Percentiles rank a stretch among this genome's conserved stretches.
These are phyloP conservation scores for Smithornis capensis DNA, from an alignment of 2,113 vertebrate species.

Conservation along the genomic window DNA sequence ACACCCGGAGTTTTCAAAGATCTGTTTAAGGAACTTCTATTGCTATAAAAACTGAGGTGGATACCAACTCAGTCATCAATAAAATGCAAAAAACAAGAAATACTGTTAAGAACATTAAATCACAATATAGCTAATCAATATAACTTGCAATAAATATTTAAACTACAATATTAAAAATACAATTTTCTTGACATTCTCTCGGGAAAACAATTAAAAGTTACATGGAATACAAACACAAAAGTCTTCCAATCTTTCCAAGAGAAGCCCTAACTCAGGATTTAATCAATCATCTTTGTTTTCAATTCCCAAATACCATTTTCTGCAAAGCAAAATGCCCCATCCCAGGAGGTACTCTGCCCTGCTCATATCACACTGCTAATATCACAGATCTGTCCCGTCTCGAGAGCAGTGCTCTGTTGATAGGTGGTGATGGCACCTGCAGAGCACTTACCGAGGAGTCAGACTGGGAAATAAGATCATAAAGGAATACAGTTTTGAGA, in stretches of 20 bases:
- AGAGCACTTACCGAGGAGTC: not conserved
- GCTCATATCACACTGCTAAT: not conserved
- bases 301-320: not conserved
- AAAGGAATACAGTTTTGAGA: not conserved
- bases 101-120: not conserved
- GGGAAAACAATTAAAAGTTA: not conserved
- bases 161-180: not conserved
- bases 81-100: not conserved
- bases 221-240: not conserved
- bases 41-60: not conserved
- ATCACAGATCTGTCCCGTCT: not conserved
- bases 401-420: not conserved
- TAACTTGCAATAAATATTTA: not conserved
- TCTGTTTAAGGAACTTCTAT: not conserved
- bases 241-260: not conserved
- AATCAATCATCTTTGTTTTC: not conserved
- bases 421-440: conserved; percentile 2
- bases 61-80: not conserved
- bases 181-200: not conserved
- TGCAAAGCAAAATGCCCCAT: not conserved
- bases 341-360: not conserved
- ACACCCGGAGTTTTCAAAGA: not conserved
- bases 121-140: not conserved
- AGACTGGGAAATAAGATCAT: not conserved
- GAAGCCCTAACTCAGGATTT: not conserved